Percentiles rank a stretch among this genome's conserved stretches.
phyloP scores from a whole-genome alignment of 2,888 invertebrate species.

The Palloptera scutellata region DNA sequence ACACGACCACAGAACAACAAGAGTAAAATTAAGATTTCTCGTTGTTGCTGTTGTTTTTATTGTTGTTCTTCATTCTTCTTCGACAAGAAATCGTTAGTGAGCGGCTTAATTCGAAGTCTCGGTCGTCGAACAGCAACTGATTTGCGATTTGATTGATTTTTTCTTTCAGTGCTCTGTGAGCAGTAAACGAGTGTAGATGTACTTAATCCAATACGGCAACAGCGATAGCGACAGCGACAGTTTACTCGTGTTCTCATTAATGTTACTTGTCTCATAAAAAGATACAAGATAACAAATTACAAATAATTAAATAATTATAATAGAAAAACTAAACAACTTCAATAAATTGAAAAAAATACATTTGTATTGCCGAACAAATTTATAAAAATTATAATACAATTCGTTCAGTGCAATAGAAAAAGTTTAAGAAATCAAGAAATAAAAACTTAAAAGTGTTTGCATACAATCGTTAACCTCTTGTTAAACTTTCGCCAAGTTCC shows the following conservation, averaged over 20 bases:
- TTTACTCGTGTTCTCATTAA: constrained; percentile 23
- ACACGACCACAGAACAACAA: too few relatives aligned
- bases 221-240: constrained; percentile 11
- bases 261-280: constrained; percentile 10
- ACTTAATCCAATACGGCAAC: too few relatives aligned
- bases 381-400: constrained; percentile 1
- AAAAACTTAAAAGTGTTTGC: constrained; percentile 24
- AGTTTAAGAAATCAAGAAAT: neutral
- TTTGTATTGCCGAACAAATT: too few relatives aligned
- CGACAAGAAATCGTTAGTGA: constrained; percentile 33
- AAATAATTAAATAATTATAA: constrained; percentile 14
- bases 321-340: constrained; percentile 18
- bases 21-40: too few relatives aligned
- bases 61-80: neutral
- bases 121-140: constrained; percentile 30
- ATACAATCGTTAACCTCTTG: constrained; percentile 30
- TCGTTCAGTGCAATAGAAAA: neutral
- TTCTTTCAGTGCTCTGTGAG: constrained; percentile 39
- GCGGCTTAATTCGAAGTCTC: constrained; percentile 22
- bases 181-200: constrained; percentile 42
- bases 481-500: constrained; percentile 23
- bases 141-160: constrained; percentile 48
- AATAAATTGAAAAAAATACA: neutral
- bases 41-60: too few relatives aligned
- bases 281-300: constrained; percentile 17